Evolutionary conservation across 2,113 vertebrate genomes (phyloP).

Genomic region (Sphyrna mokarran): DNA sequence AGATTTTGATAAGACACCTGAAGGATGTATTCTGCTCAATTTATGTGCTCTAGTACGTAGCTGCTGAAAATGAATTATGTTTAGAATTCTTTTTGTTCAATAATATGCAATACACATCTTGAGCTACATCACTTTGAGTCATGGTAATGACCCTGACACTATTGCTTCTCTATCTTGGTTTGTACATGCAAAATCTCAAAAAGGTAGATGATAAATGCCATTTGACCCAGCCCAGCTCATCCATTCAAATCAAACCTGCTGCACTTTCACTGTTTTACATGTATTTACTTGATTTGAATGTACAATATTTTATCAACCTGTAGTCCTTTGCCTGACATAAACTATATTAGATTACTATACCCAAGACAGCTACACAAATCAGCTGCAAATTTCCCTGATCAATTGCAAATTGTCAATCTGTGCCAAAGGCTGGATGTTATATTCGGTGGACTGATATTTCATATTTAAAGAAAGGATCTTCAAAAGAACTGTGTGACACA

Average conservation of each 20-base stretch:
- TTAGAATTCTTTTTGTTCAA: background rate
- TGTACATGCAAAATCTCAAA: background rate
- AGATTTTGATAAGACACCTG: background rate
- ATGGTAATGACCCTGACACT: background rate
- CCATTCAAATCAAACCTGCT: background rate
- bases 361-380: background rate
- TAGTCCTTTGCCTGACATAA: background rate
- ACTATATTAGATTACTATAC: background rate
- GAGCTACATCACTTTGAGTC: background rate
- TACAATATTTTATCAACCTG: background rate
- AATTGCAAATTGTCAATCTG: background rate
- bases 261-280: background rate
- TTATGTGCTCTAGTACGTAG: background rate
- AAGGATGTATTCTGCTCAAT: background rate
- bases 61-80: background rate
- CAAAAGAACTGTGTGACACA: background rate
- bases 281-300: background rate
- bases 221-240: background rate
- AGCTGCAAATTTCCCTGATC: background rate
- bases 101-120: background rate
- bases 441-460: background rate
- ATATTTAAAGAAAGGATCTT: background rate
- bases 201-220: background rate
- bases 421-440: background rate
- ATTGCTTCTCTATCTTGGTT: background rate